Evolutionary conservation across 2,888 invertebrate species (phyloP), one percentile per base, ranked within the genome.

Genomic region (Calameuta pallipes): DNA sequence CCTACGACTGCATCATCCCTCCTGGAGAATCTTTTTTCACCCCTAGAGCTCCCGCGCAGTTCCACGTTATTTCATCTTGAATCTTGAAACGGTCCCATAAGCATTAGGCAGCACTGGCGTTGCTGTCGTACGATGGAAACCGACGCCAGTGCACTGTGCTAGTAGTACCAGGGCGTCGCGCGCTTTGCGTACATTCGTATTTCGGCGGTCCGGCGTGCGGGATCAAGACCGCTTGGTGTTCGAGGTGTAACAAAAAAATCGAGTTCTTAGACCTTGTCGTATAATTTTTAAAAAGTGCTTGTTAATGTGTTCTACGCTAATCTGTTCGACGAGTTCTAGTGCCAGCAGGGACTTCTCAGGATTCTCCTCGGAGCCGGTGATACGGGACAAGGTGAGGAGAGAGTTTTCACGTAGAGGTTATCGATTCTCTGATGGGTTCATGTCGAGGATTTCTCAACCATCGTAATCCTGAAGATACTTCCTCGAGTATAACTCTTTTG

Each of bases 131-230:
- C 71, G 34, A 33, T 71, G 31, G 31, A 35, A 71, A 71, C 35
- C 12, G 71, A 35, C 71, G 71, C 71, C 56, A 23, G 30, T 71
- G 30, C 71, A 71, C 71, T 34, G 71, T 34, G 33, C 33, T 71
- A 71, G 56, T 34, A 71, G 71, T 71, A 35, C 35, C 30, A 35
- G 33, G 31, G 71, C 71, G 71, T 71, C 71, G 31, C 71, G 71
- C 71, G 30, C 35, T 71, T 34, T 33, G 71, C 71, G 71, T 71
- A 15, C 71, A 35, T 71, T 71, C 71, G 71, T 71, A 33, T 71
- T 71, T 71, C 12, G 71, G 71, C 71, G 71, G 71, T 71, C 23
- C 33, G 33, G 71, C 71, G 71, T 71, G 71, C 71, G 71, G 34
- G 0, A 71, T 33, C 71, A 56, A 15, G 56, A 56, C 56, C 56